phyloP scores from a whole-genome alignment of 2,797 vertebrate genomes.

The Artibeus lituratus region DNA sequence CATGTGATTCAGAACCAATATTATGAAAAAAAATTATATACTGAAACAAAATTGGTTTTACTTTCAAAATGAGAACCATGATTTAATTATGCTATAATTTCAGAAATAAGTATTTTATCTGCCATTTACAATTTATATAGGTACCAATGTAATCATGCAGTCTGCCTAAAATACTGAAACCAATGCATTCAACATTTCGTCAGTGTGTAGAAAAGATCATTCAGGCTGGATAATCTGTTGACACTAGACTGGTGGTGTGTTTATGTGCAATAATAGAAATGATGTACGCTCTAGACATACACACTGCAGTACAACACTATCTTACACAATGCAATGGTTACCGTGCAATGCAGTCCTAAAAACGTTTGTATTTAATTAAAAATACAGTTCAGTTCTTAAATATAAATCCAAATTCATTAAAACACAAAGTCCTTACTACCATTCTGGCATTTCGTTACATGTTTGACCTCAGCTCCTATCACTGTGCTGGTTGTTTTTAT shows the following conservation, averaged over 20 bases:
- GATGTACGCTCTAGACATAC: background rate
- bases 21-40: background rate
- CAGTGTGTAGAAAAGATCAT: background rate
- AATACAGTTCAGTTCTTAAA: conserved; percentile 1
- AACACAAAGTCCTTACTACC: background rate
- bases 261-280: background rate
- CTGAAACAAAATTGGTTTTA: background rate
- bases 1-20: background rate
- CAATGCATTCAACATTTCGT: background rate
- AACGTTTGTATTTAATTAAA: background rate
- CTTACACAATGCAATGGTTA: background rate
- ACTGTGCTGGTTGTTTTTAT: background rate
- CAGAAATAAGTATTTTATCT: background rate
- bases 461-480: background rate
- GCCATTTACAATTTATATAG: background rate
- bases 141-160: background rate
- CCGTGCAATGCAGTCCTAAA: background rate
- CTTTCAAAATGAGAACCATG: background rate
- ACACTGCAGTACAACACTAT: background rate
- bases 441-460: background rate
- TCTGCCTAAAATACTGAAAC: background rate
- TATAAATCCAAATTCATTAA: background rate
- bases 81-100: background rate
- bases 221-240: background rate
- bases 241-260: background rate